Conservation (phyloP, 2,113 vertebrate species). For the Microcebus tavaratra region DNA sequence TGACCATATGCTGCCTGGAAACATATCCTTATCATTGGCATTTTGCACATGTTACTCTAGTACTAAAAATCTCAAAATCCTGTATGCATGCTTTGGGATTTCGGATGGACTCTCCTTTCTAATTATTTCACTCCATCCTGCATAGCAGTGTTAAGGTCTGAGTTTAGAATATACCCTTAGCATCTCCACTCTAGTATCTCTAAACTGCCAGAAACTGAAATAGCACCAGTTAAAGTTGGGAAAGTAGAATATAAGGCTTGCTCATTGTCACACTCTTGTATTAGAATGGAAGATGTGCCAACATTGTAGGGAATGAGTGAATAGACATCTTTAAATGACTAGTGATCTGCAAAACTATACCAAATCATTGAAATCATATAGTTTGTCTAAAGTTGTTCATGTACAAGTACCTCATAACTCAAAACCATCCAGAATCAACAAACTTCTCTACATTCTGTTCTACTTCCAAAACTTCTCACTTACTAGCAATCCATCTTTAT, state of each 20-base stretch:
- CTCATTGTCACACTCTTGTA: not conserved
- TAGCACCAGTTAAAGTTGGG: not conserved
- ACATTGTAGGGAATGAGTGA: not conserved
- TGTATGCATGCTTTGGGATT: not conserved
- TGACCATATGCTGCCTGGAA: slow-evolving; percentile 46
- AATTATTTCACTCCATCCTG: not conserved
- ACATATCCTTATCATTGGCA: not conserved
- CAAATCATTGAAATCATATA: not conserved
- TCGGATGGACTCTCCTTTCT: not conserved
- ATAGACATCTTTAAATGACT: not conserved
- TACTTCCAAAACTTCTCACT: not conserved
- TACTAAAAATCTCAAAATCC: slow-evolving; percentile 14
- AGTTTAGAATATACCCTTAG: not conserved
- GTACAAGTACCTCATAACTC: not conserved
- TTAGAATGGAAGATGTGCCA: slow-evolving; percentile 16
- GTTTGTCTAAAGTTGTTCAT: not conserved
- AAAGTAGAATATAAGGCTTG: not conserved
- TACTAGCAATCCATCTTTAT: not conserved
- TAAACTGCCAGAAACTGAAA: not conserved
- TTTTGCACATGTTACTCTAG: slow-evolving; percentile 20
- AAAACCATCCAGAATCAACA: slow-evolving; percentile 10
- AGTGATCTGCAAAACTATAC: not conserved
- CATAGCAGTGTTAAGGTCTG: not conserved
- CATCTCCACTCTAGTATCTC: not conserved
- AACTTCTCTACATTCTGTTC: not conserved